Conservation (phyloP, 2,888 invertebrate species). For the Drosophila prolongata region DNA sequence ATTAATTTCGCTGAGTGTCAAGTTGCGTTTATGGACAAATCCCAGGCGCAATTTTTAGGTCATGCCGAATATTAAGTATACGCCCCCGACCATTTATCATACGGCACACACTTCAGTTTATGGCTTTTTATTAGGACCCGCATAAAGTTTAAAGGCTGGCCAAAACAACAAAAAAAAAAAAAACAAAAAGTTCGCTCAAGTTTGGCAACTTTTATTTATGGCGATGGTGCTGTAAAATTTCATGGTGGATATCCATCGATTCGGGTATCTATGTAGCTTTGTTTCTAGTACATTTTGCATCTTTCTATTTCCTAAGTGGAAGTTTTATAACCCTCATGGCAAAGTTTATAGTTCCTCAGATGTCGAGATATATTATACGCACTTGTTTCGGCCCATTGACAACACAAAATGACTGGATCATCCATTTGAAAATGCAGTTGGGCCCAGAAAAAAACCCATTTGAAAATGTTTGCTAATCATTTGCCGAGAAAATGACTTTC, state of each 20-base stretch:
- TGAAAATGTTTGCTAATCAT: conserved; percentile 22
- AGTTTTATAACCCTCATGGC: conserved; percentile 21
- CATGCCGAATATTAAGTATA: conserved; percentile 10
- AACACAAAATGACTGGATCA: conserved; percentile 9
- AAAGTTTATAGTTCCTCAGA: conserved; percentile 29
- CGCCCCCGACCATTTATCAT: conserved; percentile 35
- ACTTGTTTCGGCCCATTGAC: conserved; percentile 1
- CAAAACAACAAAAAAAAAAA: not conserved
- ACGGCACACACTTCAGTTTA: conserved; percentile 42
- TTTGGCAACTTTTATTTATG: conserved; percentile 32
- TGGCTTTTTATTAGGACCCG: conserved; percentile 39
- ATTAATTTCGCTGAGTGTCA: conserved; percentile 69
- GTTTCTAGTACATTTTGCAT: conserved; percentile 5
- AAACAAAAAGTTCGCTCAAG: conserved; percentile 1
- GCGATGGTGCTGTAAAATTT: conserved; percentile 45
- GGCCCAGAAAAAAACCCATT: not conserved
- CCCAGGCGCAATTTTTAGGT: conserved; percentile 42
- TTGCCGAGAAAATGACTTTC: conserved; percentile 20
- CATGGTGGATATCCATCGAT: conserved; percentile 8
- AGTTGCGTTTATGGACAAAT: conserved; percentile 42
- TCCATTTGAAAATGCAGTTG: conserved; percentile 6
- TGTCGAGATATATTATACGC: not conserved
- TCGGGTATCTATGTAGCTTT: conserved; percentile 12
- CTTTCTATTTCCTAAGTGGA: conserved; percentile 17
- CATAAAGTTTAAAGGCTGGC: conserved; percentile 27